phyloP scores from a whole-genome alignment of 2,888 invertebrate species.

The Agapostemon virescens region DNA sequence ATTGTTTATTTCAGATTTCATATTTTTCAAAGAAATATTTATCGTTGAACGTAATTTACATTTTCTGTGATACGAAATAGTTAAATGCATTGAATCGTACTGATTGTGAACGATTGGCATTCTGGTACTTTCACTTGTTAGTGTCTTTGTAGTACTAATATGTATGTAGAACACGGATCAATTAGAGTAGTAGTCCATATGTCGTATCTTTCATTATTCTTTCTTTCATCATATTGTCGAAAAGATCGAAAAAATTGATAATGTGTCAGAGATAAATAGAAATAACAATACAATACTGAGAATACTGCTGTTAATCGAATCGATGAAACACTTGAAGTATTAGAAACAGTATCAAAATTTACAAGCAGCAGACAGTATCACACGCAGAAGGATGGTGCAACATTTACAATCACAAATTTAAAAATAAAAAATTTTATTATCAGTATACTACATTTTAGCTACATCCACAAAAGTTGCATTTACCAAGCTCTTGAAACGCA shows the following conservation, averaged over 20 bases:
- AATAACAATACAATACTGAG: background rate
- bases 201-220: too few relatives aligned
- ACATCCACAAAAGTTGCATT: background rate
- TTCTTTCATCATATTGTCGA: background rate
- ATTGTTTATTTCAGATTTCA: background rate
- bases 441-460: background rate
- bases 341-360: background rate
- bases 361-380: background rate
- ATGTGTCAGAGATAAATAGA: background rate
- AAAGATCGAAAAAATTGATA: background rate
- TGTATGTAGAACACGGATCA: background rate
- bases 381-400: background rate
- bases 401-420: background rate
- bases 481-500: background rate
- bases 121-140: background rate
- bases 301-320: background rate
- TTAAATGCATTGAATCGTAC: background rate
- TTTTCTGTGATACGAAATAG: background rate
- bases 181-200: too few relatives aligned
- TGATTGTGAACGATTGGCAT: background rate
- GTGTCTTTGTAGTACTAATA: background rate
- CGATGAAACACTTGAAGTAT: background rate
- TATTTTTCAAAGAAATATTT: background rate
- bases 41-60: background rate
- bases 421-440: background rate